These are phyloP conservation scores for Platyscapa corneri DNA, from an alignment of 1,140 invertebrate genomes.

Conservation along the genomic window DNA sequence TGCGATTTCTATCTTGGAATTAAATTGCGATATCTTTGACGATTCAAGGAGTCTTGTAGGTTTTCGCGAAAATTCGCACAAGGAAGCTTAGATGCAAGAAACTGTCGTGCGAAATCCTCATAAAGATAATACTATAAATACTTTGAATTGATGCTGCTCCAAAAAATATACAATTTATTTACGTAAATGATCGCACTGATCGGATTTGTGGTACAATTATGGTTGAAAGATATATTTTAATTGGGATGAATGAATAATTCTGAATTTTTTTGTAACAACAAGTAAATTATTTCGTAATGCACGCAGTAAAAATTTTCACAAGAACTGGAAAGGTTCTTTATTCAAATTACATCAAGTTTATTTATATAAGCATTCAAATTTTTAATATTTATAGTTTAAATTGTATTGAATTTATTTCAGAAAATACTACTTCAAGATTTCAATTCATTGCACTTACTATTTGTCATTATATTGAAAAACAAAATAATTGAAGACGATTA, in stretches of 20 bases:
- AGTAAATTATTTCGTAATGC: too few relatives aligned
- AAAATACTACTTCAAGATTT: too few relatives aligned
- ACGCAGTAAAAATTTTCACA: too few relatives aligned
- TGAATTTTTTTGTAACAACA: background rate
- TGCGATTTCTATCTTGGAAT: conserved; percentile 13
- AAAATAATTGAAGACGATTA: too few relatives aligned
- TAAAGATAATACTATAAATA: background rate
- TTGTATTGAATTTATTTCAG: too few relatives aligned
- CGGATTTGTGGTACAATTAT: background rate
- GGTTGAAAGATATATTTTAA: background rate
- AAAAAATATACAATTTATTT: background rate
- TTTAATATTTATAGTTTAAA: too few relatives aligned
- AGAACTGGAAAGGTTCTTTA: too few relatives aligned
- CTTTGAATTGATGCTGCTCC: background rate
- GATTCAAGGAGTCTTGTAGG: background rate
- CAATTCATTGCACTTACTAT: too few relatives aligned
- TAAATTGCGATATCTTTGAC: conserved; percentile 40
- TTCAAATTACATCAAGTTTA: too few relatives aligned
- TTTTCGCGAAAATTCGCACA: background rate
- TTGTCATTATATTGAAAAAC: too few relatives aligned
- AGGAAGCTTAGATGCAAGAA: background rate
- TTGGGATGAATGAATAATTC: conserved; percentile 9
- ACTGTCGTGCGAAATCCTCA: background rate
- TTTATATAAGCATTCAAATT: too few relatives aligned
- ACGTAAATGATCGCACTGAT: background rate